Base-by-base conservation (phyloP, 2,888 invertebrate species). In the Tridacna crocea region DNA sequence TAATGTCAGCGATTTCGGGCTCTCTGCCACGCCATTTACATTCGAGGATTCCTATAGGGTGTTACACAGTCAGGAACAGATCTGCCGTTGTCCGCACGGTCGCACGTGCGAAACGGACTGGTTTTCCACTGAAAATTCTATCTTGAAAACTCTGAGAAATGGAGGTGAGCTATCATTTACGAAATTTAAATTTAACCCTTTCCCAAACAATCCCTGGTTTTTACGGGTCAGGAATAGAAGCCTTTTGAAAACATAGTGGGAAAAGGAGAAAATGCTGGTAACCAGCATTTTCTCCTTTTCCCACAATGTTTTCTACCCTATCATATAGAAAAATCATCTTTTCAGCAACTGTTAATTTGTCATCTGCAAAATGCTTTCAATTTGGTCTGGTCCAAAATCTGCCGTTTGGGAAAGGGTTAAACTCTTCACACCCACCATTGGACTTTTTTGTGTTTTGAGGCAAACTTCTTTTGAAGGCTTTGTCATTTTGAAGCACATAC, bases 51-150 rank as follows among this genome's bases (percentile, higher is more conserved):
- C 70, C 1, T 65, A 77, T n/a, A 75, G 80, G 63, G 72, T 83
- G 13, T 26, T 70, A 19, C 74, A 83, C 47, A 85, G 80, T 27
- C 36, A 68, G 1, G 76, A 79, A 24, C 79, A 77, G 70, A 78
- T 86, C 10, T 86, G 86, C 48, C 79, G 73, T 0, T 86, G 86
- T 70, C 81, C 81, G 11, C 79, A 63, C 22, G 61, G 72, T 27
- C 73, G 66, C 15, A 66, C 22, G 46, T 86, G 86, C 60, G 77
- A 73, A 10, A 82, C 76, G 2, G 60, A 79, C 73, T 86, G 86
- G 86, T 15, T 22, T 13, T 27, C 74, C 24, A 77, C 51, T 10
- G 60, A 46, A 1, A 74, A 79, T n/a, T 83, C 86, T 13, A 65
- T 86, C 70, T 77, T 72, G 10, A 83, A 77, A 70, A 72, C 51